Evolutionary conservation across 2,888 invertebrate species (phyloP).

Genomic region (Stenurella melanura): DNA sequence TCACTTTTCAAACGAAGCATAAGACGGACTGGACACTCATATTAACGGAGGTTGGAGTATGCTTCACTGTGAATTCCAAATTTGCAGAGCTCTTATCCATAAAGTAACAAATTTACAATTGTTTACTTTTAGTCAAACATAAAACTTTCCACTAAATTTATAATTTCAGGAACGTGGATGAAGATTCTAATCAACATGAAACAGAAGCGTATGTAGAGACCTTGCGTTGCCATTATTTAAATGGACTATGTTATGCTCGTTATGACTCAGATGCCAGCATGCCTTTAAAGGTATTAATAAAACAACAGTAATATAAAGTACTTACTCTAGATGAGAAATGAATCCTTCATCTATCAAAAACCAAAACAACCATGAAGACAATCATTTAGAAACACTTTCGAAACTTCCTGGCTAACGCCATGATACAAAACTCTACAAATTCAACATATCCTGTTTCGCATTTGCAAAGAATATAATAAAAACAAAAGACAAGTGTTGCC

Average conservation of each 20-base stretch:
- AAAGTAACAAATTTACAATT: slow-evolving; percentile 65
- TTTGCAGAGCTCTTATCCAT: slow-evolving; percentile 74
- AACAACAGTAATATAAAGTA: not conserved
- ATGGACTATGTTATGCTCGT: slow-evolving; percentile 73
- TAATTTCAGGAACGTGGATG: slow-evolving; percentile 21
- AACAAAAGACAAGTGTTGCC: too few species aligned
- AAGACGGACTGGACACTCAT: slow-evolving; percentile 74
- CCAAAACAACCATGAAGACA: too few species aligned
- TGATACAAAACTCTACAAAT: too few species aligned
- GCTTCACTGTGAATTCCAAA: slow-evolving; percentile 79
- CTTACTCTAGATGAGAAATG: not conserved
- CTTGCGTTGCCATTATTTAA: slow-evolving; percentile 70
- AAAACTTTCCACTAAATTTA: not conserved
- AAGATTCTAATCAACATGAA: not conserved
- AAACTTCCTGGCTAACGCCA: too few species aligned
- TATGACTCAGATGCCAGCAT: slow-evolving; percentile 71
- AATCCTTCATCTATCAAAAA: too few species aligned
- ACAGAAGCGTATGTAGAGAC: slow-evolving; percentile 3
- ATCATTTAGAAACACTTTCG: too few species aligned
- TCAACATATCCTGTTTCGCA: too few species aligned
- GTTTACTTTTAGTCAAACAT: not conserved
- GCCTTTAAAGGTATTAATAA: slow-evolving; percentile 65
- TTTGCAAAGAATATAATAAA: too few species aligned
- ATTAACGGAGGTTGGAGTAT: slow-evolving; percentile 81
- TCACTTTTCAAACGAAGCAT: slow-evolving; percentile 72